Evolutionary conservation across 2,797 vertebrate species (phyloP).

Genomic region (Eulemur coronatus): DNA sequence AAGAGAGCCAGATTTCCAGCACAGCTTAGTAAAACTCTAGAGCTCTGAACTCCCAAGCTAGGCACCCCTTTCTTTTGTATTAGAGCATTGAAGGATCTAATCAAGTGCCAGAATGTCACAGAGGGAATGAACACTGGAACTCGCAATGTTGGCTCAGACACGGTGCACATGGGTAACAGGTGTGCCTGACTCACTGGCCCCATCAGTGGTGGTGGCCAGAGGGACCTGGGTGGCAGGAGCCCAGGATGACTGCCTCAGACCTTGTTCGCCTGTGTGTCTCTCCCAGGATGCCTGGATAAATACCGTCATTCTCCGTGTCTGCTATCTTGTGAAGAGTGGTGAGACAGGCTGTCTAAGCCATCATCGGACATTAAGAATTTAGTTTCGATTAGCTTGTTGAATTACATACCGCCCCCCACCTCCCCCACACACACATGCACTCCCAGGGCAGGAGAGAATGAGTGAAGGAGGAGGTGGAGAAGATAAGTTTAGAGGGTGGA

Average conservation of each 20-base stretch:
- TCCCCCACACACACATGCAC: too few species aligned
- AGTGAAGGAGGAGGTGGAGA: not conserved
- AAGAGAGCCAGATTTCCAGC: not conserved
- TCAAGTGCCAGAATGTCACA: not conserved
- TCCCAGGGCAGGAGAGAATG: not conserved
- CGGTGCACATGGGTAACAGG: fast-evolving
- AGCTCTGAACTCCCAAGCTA: not conserved
- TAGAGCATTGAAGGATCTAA: not conserved
- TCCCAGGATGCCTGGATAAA: not conserved
- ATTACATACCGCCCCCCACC: not conserved
- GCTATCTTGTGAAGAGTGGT: not conserved
- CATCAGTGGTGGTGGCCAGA: not conserved
- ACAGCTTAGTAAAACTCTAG: not conserved
- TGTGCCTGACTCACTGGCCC: not conserved
- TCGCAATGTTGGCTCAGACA: not conserved
- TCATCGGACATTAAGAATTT: not conserved
- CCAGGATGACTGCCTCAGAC: not conserved
- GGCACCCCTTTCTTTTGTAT: not conserved
- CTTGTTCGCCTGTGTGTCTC: not conserved
- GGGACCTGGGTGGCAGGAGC: not conserved
- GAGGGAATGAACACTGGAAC: not conserved
- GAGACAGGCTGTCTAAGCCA: not conserved
- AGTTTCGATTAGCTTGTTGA: not conserved
- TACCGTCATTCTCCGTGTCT: not conserved
- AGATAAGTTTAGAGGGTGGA: too few species aligned